Conservation (phyloP, 2,797 vertebrate species). For the Acanthurus lineatus region DNA sequence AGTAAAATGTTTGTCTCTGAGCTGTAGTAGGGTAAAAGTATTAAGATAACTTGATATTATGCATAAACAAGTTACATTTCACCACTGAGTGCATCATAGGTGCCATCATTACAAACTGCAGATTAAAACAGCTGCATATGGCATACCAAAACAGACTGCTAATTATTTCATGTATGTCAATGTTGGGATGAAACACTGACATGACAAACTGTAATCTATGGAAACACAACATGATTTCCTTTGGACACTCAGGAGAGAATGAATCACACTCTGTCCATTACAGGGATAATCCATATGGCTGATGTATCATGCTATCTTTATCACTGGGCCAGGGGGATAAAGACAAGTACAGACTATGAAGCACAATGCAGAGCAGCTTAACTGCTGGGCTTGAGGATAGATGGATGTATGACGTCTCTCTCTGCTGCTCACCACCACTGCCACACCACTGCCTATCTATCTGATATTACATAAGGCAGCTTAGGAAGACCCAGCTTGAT, state of each 20-base stretch:
- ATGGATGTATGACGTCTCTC: slow-evolving; percentile 71
- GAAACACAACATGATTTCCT: slow-evolving; percentile 58
- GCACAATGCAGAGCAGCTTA: slow-evolving; percentile 83
- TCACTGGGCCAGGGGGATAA: slow-evolving; percentile 79
- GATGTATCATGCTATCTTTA: slow-evolving; percentile 85
- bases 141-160: slow-evolving; percentile 26
- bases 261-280: slow-evolving; percentile 75
- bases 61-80: neutral
- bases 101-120: slow-evolving; percentile 14
- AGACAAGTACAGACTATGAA: slow-evolving; percentile 75
- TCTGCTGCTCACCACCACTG: slow-evolving; percentile 61
- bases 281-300: slow-evolving; percentile 79
- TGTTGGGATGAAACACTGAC: slow-evolving; percentile 33
- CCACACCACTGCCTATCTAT: slow-evolving; percentile 62
- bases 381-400: slow-evolving; percentile 61
- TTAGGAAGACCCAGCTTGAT: slow-evolving; percentile 69
- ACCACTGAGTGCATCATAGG: neutral
- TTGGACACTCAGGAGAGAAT: slow-evolving; percentile 68
- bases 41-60: neutral
- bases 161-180: slow-evolving; percentile 34
- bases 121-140: slow-evolving; percentile 17
- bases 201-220: slow-evolving; percentile 64
- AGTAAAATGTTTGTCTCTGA: neutral
- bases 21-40: neutral
- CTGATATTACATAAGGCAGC: slow-evolving; percentile 81